Evolutionary conservation across 2,888 invertebrate species (phyloP), one percentile per base, ranked within the genome.

Genomic region (Diadegma fenestrale): DNA sequence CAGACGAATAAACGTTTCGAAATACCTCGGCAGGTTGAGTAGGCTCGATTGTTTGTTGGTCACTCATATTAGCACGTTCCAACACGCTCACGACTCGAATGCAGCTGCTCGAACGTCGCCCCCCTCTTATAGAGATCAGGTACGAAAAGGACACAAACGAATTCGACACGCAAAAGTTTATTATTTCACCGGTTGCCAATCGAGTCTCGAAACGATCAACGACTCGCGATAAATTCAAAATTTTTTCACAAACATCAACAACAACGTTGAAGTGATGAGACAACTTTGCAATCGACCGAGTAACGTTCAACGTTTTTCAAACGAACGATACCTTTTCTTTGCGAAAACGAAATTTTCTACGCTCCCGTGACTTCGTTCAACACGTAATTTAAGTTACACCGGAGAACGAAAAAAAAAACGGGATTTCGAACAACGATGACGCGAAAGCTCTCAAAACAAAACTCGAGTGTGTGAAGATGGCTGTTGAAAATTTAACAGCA

Each of bases 41-140:
- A 7, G 90, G 80, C 69, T 93, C 92, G 41, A 89, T 91, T 77
- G 85, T 89, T 87, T 91, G 91, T 86, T 93, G 91, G 87, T 93
- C 91, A 81, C 92, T 93, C 93, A 93, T 93, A 77, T 85, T 92
- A 75, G 82, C 82, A 82, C 86, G 84, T 79, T 88, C 61, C 58
- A 81, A 83, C 80, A 79, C 80, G 85, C 41, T 75, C n/a, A 12
- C 73, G 19, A 73, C 58, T 45, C 68, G 43, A 73, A 45, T 68
- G 61, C 80, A 80, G 75, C 75, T 75, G 80, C 66, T 43, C 51
- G 63, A 63, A 30, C 17, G n/a, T 43, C 7, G 26, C 6, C 72
- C 72, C 41, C 48, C 19, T 33, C 66, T 51, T 41, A 37, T 7
- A 14, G 48, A 14, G 48, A 30, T 30, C 77, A 43, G 41, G 78